These are phyloP conservation scores for Harpegnathos saltator DNA, from an alignment of 1,140 invertebrate species.

Conservation along the genomic window DNA sequence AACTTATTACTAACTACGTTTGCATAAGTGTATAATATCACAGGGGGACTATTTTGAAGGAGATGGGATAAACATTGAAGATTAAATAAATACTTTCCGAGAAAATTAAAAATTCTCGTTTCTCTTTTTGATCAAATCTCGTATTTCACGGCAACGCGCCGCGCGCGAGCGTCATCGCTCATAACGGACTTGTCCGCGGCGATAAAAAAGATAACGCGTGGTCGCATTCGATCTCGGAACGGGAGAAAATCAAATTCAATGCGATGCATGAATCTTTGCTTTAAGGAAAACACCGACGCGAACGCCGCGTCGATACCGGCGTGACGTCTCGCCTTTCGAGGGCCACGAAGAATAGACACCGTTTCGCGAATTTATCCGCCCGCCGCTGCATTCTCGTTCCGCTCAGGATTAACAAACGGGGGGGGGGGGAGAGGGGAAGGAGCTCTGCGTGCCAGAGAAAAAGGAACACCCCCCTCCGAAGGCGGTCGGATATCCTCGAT, in stretches of 20 bases:
- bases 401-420: constrained; percentile 50
- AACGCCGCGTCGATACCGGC: not conserved
- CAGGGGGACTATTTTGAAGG: too few relatives aligned
- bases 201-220: not conserved
- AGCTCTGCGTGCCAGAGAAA: too few relatives aligned
- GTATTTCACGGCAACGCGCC: too few relatives aligned
- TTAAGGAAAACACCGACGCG: constrained; percentile 11
- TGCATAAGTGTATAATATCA: too few relatives aligned
- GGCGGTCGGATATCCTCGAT: constrained; percentile 30
- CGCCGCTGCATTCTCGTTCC: too few relatives aligned
- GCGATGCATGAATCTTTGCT: not conserved
- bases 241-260: not conserved
- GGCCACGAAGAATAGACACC: not conserved
- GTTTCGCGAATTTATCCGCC: not conserved
- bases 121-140: too few relatives aligned
- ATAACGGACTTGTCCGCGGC: not conserved
- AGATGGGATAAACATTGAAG: too few relatives aligned
- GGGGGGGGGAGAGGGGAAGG: not conserved
- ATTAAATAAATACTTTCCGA: too few relatives aligned
- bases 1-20: too few relatives aligned
- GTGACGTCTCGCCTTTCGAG: too few relatives aligned
- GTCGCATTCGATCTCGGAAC: not conserved
- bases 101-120: too few relatives aligned
- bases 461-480: constrained; percentile 1
- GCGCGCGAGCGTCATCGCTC: constrained; percentile 6